Evolutionary conservation across 2,888 invertebrate species (phyloP).

Genomic region (Ectobius pallidus): DNA sequence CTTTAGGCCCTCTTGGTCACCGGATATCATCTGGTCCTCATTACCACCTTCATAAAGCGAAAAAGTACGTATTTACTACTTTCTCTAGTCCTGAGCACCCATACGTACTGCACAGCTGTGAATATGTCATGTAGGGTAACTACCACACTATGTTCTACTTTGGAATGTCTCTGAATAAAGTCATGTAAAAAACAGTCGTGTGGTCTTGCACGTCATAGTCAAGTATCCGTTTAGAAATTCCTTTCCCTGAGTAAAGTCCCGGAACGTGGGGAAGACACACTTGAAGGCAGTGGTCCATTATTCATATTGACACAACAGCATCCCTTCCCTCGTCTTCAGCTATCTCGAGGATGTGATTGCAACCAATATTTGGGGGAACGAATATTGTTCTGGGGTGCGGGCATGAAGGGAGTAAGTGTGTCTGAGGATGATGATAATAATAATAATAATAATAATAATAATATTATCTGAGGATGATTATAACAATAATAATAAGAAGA

Average conservation of each 20-base stretch:
- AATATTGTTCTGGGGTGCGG: background rate
- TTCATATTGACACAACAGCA: background rate
- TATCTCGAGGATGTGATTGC: background rate
- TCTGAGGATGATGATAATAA: too few relatives aligned
- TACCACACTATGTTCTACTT: too few relatives aligned
- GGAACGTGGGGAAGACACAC: background rate
- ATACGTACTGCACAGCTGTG: too few relatives aligned
- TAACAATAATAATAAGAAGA: too few relatives aligned
- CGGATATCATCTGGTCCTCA: too few relatives aligned
- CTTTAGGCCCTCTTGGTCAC: too few relatives aligned
- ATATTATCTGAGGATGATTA: background rate
- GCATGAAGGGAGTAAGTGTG: background rate
- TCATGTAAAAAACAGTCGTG: too few relatives aligned
- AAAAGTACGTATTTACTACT: too few relatives aligned
- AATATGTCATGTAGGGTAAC: too few relatives aligned
- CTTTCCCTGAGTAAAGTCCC: background rate
- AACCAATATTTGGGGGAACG: background rate
- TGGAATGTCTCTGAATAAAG: too few relatives aligned
- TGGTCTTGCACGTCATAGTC: background rate
- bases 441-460: background rate
- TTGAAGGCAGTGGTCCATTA: background rate
- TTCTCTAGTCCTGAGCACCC: too few relatives aligned
- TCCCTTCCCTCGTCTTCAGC: background rate
- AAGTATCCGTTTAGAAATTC: background rate
- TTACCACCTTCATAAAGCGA: too few relatives aligned